Conservation (phyloP, 2,113 vertebrate genomes). For the Maccullochella peelii region DNA sequence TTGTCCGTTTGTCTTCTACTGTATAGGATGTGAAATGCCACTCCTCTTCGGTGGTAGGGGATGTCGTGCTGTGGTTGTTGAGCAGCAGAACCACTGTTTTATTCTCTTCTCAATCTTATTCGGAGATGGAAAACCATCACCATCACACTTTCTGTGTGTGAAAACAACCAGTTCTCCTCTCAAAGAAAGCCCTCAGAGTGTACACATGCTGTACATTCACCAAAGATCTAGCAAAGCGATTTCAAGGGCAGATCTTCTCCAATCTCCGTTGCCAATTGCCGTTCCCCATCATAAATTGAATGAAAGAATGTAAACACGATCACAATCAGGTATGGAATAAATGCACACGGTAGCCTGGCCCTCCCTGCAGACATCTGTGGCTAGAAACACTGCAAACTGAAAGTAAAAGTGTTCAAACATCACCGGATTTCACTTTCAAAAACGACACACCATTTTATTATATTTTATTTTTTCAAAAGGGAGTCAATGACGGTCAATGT, state of each 20-base stretch:
- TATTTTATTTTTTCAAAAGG: not conserved
- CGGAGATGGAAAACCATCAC: slow-evolving; percentile 23
- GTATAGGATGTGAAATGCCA: slow-evolving; percentile 13
- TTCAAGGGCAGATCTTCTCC: not conserved
- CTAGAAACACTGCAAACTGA: not conserved
- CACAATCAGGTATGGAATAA: not conserved
- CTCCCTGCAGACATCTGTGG: not conserved
- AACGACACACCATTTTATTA: not conserved
- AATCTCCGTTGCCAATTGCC: too few relatives aligned
- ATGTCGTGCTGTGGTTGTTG: not conserved
- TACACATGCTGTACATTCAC: not conserved
- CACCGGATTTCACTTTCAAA: not conserved
- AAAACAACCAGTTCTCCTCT: not conserved
- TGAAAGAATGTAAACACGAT: not conserved
- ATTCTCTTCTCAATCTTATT: slow-evolving; percentile 15
- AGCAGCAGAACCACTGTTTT: slow-evolving; percentile 1
- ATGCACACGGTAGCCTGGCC: not conserved
- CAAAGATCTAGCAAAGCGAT: not conserved
- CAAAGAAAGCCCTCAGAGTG: not conserved
- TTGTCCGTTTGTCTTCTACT: not conserved
- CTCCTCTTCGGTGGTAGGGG: not conserved
- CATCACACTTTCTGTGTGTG: not conserved
- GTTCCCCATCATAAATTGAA: too few relatives aligned
- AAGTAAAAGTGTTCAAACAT: not conserved
- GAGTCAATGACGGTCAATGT: not conserved